Evolutionary conservation across 1,140 invertebrate genomes (phyloP).

Genomic region (Zeugodacus cucurbitae): DNA sequence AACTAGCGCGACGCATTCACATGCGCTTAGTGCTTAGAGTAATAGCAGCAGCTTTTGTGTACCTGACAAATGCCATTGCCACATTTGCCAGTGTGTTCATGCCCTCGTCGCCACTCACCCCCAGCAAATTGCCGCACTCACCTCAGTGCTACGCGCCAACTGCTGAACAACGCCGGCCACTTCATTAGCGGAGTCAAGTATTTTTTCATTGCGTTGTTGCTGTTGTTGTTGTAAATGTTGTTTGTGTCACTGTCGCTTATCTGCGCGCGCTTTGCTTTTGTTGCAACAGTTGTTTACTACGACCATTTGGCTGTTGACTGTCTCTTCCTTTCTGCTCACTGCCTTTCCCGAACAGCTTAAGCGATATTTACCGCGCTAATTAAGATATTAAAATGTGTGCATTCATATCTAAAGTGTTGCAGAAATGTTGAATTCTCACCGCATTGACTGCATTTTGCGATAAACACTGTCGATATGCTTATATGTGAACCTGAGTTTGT

Average conservation of each 20-base stretch:
- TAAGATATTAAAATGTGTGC: constrained; percentile 47
- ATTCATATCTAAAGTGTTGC: constrained; percentile 42
- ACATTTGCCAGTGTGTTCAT: neutral
- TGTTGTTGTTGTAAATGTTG: neutral
- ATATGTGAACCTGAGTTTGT: neutral
- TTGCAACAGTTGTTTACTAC: neutral
- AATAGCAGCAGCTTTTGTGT: neutral
- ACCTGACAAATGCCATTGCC: constrained; percentile 16
- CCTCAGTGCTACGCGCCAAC: neutral
- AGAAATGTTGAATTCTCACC: constrained; percentile 37
- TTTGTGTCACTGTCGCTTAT: neutral
- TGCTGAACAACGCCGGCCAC: neutral
- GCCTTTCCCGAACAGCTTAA: constrained; percentile 41
- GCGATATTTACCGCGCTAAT: constrained; percentile 46
- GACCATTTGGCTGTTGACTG: neutral
- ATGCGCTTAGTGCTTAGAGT: neutral
- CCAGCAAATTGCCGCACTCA: neutral
- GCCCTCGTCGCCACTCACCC: neutral
- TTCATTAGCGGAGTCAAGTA: constrained; percentile 29
- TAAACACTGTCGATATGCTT: neutral
- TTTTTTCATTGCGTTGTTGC: neutral
- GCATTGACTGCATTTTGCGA: constrained; percentile 28
- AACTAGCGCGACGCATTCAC: neutral
- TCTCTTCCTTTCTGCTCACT: neutral
- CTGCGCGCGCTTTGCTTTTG: neutral